Evolutionary conservation across 2,888 invertebrate species (phyloP), one percentile per base, ranked within the genome.

Genomic region (Silvanus unidentatus): DNA sequence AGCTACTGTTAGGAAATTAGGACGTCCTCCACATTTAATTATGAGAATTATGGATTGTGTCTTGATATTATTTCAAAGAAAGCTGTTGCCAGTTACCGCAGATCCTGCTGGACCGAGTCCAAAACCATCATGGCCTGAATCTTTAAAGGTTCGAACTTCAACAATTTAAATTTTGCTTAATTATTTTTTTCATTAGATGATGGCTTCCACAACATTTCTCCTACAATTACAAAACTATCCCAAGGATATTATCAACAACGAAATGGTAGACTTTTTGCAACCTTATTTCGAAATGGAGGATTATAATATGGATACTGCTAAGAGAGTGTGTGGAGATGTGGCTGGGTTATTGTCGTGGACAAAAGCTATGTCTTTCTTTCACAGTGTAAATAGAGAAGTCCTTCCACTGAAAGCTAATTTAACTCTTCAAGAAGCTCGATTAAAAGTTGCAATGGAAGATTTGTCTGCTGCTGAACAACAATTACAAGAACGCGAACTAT

Each of bases 31-130:
- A 1, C 96, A 96, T 74, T 76, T 97, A 8, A 97, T 97, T 63
- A 90, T 97, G 96, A 79, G 96, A 50, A 97, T 97, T 57, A 97
- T 97, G 97, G 97, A 97, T 70, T 93, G 92, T 66, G 96, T 95
- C 1, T 68, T 96, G 57, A 87, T 97, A 58, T 73, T 97, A 15
- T 97, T 97, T 67, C 94, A 95, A 75, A 80, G 92, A 50, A 86
- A 86, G 70, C 67, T 95, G 37, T 91, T 94, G 67, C 80, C 89
- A 0, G 80, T 89, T 3, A 82, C 86, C 57, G 77, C 84, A 2
- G 97, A 97, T 66, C 80, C 83, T 1, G 81, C 89, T 22, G 81
- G 86, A 1, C 81, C 86, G 1, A 92, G 91, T 65, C 87, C 92
- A 1, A 96, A 94, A 64, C 96, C 97, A 2, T 95, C 95, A 0